Evolutionary conservation across 2,113 vertebrate genomes (phyloP).

Genomic region (Rana temporaria): DNA sequence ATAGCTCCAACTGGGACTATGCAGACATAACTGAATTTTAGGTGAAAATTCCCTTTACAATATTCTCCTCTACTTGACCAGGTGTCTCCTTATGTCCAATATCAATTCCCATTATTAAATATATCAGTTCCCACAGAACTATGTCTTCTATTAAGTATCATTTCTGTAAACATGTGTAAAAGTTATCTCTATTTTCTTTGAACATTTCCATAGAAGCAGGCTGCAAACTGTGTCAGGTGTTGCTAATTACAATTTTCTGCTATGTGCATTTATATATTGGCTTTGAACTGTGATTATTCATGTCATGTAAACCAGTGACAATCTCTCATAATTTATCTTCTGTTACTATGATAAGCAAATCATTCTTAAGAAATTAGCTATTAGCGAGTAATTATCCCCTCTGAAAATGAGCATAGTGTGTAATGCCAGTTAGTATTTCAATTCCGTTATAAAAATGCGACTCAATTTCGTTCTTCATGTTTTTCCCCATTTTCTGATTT

Average conservation of each 20-base stretch:
- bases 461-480: neutral
- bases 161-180: neutral
- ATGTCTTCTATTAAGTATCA: neutral
- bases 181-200: constrained; percentile 19
- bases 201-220: constrained; percentile 20
- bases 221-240: constrained; percentile 57
- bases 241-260: constrained; percentile 51
- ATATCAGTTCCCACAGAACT: neutral
- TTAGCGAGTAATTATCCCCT: constrained; percentile 53
- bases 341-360: constrained; percentile 56
- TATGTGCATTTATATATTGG: constrained; percentile 54
- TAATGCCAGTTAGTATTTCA: constrained; percentile 23
- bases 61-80: no score
- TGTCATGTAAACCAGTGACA: constrained; percentile 55
- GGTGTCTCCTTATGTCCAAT: no score
- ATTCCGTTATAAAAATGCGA: neutral
- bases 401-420: constrained; percentile 37
- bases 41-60: no score
- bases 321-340: constrained; percentile 53
- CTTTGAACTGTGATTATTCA: constrained; percentile 53
- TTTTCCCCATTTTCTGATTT: constrained; percentile 3
- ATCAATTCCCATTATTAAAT: no score
- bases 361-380: constrained; percentile 58
- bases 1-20: no score
- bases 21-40: no score